Conservation (phyloP, 2,888 invertebrate genomes). For the Cryptocephalus moraei region DNA sequence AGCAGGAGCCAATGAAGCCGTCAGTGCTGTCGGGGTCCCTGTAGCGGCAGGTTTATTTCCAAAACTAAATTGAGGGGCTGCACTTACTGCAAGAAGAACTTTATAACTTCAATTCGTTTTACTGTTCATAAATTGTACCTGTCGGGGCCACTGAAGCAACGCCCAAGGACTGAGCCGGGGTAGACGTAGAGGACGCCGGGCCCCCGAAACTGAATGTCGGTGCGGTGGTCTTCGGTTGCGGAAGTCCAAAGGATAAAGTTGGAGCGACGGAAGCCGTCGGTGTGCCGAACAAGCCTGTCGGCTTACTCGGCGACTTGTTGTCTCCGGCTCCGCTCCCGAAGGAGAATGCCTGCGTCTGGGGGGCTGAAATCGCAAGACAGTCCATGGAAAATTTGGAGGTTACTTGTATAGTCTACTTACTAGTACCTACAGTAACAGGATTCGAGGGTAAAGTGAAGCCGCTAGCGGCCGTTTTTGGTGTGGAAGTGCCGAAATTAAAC, state of each 20-base stretch:
- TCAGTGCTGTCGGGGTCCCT: neutral
- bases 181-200: slow-evolving; percentile 31
- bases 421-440: slow-evolving; percentile 20
- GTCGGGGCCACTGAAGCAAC: neutral
- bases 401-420: neutral
- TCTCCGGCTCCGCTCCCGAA: slow-evolving; percentile 18
- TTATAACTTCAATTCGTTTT: too few species aligned
- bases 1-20: neutral
- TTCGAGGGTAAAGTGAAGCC: slow-evolving; percentile 33
- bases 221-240: slow-evolving; percentile 13
- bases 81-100: slow-evolving; percentile 6
- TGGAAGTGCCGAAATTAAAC: slow-evolving; percentile 23
- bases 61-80: slow-evolving; percentile 14
- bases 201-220: slow-evolving; percentile 26
- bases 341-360: slow-evolving; percentile 11
- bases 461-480: slow-evolving; percentile 22
- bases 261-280: slow-evolving; percentile 11
- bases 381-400: neutral
- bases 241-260: slow-evolving; percentile 14
- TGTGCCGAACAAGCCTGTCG: slow-evolving; percentile 8
- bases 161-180: slow-evolving; percentile 21
- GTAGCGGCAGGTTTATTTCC: slow-evolving; percentile 9
- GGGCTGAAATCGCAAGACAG: slow-evolving; percentile 8
- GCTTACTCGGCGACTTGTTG: slow-evolving; percentile 11
- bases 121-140: neutral